These are phyloP conservation scores for Nyctibius bracteatus DNA, from an alignment of 2,113 vertebrate species.

Conservation along the genomic window DNA sequence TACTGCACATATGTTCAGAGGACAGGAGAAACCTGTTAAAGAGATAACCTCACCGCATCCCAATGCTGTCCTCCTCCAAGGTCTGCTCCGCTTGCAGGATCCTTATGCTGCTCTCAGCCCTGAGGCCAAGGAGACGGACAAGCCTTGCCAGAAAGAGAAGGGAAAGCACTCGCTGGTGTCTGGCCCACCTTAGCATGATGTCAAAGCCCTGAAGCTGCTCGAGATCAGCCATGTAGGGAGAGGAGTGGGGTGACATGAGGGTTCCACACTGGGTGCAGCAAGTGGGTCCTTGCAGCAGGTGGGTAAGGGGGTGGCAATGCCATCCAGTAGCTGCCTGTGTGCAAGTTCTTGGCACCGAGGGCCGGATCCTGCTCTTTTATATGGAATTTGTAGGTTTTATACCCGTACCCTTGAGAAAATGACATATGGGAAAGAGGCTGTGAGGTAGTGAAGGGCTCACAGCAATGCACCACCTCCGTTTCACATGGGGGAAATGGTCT, in stretches of 20 bases:
- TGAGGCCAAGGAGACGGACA: fast-evolving
- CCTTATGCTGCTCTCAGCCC: not conserved
- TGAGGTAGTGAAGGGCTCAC: not conserved
- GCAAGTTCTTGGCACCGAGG: not conserved
- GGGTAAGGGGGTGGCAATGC: not conserved
- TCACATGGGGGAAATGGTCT: not conserved
- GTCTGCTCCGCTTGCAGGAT: not conserved
- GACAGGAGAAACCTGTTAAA: slow-evolving; percentile 41
- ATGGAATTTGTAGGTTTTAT: not conserved
- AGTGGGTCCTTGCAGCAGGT: not conserved
- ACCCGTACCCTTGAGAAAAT: not conserved
- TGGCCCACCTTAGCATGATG: fast-evolving
- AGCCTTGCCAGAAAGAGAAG: not conserved
- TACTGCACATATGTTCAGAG: slow-evolving; percentile 25
- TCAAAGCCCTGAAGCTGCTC: not conserved
- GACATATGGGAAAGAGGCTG: not conserved
- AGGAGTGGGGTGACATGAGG: not conserved
- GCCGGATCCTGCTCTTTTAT: not conserved
- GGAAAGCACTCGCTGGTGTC: not conserved
- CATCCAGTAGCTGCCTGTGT: not conserved
- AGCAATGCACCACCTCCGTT: not conserved
- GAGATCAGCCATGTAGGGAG: fast-evolving
- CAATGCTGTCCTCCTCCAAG: not conserved
- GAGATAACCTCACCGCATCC: not conserved
- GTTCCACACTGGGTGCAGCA: fast-evolving